These are phyloP conservation scores for Sipha flava DNA, from an alignment of 1,140 invertebrate species.

Conservation along the genomic window DNA sequence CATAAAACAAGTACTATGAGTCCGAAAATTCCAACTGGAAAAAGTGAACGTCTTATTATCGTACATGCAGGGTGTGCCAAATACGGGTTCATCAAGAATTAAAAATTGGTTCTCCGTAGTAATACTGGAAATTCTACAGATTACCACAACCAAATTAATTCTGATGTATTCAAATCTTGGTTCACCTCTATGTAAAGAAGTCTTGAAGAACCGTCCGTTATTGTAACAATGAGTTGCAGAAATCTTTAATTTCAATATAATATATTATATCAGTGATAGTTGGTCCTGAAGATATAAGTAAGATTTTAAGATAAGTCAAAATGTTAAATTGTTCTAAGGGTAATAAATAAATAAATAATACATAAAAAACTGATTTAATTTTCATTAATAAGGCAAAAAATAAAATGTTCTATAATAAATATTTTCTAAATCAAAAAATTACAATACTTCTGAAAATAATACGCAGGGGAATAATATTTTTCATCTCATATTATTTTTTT, in stretches of 20 bases:
- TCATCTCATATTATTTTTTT: neutral
- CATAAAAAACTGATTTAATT: conserved; percentile 12
- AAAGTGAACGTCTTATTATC: too few species aligned
- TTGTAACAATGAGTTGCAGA: neutral
- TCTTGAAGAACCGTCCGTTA: too few species aligned
- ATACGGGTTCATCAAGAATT: neutral
- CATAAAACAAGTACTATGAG: too few species aligned
- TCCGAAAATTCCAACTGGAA: too few species aligned
- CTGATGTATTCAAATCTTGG: too few species aligned
- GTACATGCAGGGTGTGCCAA: too few species aligned
- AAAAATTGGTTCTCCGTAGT: too few species aligned
- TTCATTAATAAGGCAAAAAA: conserved; percentile 1
- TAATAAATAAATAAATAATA: conserved; percentile 16
- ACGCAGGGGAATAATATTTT: neutral
- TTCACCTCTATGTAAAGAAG: too few species aligned
- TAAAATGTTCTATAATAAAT: conserved; percentile 16
- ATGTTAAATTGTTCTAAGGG: conserved; percentile 27
- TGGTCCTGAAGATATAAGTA: neutral
- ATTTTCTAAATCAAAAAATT: conserved; percentile 4
- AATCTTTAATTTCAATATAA: neutral
- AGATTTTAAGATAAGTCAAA: conserved; percentile 11
- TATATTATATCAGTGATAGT: neutral
- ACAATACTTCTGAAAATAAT: neutral
- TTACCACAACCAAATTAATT: neutral
- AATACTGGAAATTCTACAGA: too few species aligned